A percentile compares a stretch with the other conserved stretches of the same genome.
These are phyloP conservation scores for Acleris laterana DNA, from an alignment of 2,888 invertebrate species.

Conservation along the genomic window DNA sequence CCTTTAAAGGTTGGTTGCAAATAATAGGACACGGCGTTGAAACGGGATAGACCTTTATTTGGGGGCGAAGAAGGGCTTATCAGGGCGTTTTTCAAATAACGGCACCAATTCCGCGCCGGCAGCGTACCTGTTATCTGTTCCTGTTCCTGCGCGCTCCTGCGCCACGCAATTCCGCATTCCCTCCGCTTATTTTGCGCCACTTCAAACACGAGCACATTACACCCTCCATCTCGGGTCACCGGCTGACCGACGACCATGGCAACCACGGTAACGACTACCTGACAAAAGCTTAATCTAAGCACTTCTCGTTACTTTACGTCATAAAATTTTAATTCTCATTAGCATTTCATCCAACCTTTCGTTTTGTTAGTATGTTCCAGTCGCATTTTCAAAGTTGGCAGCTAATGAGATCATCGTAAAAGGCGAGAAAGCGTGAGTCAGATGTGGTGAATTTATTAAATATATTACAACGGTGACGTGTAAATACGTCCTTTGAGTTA, in stretches of 20 bases:
- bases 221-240: slow-evolving; percentile 53
- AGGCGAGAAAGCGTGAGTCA: slow-evolving; percentile 44
- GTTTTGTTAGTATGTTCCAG: slow-evolving; percentile 65
- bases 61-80: slow-evolving; percentile 68
- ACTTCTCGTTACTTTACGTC: slow-evolving; percentile 45
- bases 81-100: slow-evolving; percentile 73
- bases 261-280: slow-evolving; percentile 64
- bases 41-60: slow-evolving; percentile 56
- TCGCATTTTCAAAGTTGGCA: slow-evolving; percentile 42
- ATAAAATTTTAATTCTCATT: slow-evolving; percentile 61
- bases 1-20: slow-evolving; percentile 22
- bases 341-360: slow-evolving; percentile 49
- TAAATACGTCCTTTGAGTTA: slow-evolving; percentile 28
- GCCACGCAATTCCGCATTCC: slow-evolving; percentile 56
- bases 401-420: slow-evolving; percentile 47
- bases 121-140: slow-evolving; percentile 69
- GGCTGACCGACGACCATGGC: slow-evolving; percentile 49
- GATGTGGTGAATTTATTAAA: slow-evolving; percentile 53
- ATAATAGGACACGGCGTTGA: slow-evolving; percentile 29
- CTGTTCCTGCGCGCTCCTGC: slow-evolving; percentile 61
- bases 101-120: slow-evolving; percentile 66
- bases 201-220: slow-evolving; percentile 64
- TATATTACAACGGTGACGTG: slow-evolving; percentile 53
- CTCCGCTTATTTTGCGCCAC: slow-evolving; percentile 62
- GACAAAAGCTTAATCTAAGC: slow-evolving; percentile 55